Percentiles rank a stretch among this genome's conserved stretches.
Evolutionary conservation across 2,888 invertebrate species (phyloP).

Genomic region (Creontiades dilutus): DNA sequence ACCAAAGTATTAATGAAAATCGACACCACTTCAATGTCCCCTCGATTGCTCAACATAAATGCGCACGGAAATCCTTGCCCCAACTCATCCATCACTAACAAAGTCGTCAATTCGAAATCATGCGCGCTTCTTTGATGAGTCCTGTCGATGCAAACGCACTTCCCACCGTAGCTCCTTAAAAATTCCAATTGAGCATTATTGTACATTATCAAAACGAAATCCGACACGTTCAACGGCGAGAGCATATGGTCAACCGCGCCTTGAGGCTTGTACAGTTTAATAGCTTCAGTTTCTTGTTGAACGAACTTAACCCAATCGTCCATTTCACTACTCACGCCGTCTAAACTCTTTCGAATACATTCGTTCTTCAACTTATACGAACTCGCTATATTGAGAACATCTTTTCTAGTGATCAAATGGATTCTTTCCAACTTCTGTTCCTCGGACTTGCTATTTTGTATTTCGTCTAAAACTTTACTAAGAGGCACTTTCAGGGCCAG

Average conservation of each 20-base stretch:
- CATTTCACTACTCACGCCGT: slow-evolving; percentile 40
- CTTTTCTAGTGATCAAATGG: slow-evolving; percentile 58
- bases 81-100: slow-evolving; percentile 48
- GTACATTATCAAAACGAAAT: slow-evolving; percentile 54
- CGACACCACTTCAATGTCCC: slow-evolving; percentile 3
- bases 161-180: slow-evolving; percentile 34
- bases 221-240: slow-evolving; percentile 1
- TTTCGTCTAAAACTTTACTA: slow-evolving; percentile 72
- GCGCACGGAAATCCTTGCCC: slow-evolving; percentile 62
- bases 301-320: slow-evolving; percentile 46
- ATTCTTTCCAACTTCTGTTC: slow-evolving; percentile 44
- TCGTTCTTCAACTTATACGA: slow-evolving; percentile 59
- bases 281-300: slow-evolving; percentile 22
- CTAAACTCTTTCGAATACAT: slow-evolving; percentile 28
- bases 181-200: slow-evolving; percentile 45
- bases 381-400: slow-evolving; percentile 57
- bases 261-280: slow-evolving; percentile 58
- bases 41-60: slow-evolving; percentile 53
- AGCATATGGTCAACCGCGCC: not conserved
- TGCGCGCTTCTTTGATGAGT: slow-evolving; percentile 14
- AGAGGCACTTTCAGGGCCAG: slow-evolving; percentile 72
- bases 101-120: slow-evolving; percentile 48
- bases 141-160: slow-evolving; percentile 47
- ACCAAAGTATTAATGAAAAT: slow-evolving; percentile 34
- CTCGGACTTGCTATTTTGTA: slow-evolving; percentile 53